These are phyloP conservation scores for Campoplex capitator DNA, from an alignment of 2,888 invertebrate genomes.

Conservation along the genomic window DNA sequence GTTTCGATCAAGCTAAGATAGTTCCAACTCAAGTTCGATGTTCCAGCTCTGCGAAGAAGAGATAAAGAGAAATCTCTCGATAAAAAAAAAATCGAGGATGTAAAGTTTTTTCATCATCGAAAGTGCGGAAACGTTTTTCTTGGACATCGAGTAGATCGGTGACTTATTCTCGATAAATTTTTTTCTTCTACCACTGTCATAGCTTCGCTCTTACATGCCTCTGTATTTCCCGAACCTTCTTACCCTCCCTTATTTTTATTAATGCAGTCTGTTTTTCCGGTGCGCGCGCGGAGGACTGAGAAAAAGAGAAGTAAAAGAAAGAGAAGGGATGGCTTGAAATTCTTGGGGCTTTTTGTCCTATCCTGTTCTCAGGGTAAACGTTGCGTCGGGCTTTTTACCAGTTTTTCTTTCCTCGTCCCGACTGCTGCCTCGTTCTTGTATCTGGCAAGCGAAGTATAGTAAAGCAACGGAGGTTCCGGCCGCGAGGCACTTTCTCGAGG, in stretches of 20 bases:
- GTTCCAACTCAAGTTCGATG: background rate
- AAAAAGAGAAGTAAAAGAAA: background rate
- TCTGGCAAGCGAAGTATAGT: slow-evolving; percentile 51
- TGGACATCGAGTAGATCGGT: slow-evolving; percentile 26
- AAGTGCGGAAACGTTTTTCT: slow-evolving; percentile 58
- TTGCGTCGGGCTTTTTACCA: slow-evolving; percentile 67
- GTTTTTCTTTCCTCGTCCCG: slow-evolving; percentile 44
- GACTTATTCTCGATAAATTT: slow-evolving; percentile 35
- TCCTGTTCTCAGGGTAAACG: slow-evolving; percentile 66
- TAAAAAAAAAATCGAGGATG: slow-evolving; percentile 31
- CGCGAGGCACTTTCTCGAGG: slow-evolving; percentile 58
- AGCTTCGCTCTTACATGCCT: slow-evolving; percentile 7
- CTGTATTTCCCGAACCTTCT: slow-evolving; percentile 9
- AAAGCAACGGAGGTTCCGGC: slow-evolving; percentile 30
- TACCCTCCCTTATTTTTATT: slow-evolving; percentile 63
- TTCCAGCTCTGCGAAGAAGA: background rate
- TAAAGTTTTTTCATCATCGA: slow-evolving; percentile 67
- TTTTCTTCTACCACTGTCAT: slow-evolving; percentile 22
- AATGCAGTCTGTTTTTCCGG: slow-evolving; percentile 68
- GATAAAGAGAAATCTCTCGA: background rate
- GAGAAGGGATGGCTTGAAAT: slow-evolving; percentile 52
- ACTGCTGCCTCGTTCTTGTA: slow-evolving; percentile 28
- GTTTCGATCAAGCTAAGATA: background rate
- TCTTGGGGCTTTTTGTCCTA: slow-evolving; percentile 65
- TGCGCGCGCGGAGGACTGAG: slow-evolving; percentile 26